Conservation (phyloP, 1,140 invertebrate genomes). For the Penaeus japonicus region DNA sequence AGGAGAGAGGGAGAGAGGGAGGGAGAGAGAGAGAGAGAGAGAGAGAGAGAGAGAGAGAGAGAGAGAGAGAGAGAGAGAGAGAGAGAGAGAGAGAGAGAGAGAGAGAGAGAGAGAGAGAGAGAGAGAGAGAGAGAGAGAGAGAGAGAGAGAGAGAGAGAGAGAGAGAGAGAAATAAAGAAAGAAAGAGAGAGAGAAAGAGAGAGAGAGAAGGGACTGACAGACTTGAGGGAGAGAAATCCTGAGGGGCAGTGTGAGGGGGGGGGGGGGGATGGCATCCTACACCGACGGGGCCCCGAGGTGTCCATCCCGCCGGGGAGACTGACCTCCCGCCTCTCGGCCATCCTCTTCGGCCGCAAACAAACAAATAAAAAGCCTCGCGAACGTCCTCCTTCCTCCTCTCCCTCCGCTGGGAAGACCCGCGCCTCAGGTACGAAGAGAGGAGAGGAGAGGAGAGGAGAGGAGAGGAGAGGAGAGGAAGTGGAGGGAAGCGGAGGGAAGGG, state of each 20-base stretch:
- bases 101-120: background rate
- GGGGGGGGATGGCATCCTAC: background rate
- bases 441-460: too few species aligned
- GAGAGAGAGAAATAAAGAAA: background rate
- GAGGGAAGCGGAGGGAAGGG: background rate
- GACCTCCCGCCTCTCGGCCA: too few species aligned
- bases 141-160: background rate
- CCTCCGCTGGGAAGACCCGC: too few species aligned
- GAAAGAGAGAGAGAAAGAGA: background rate
- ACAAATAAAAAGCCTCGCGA: too few species aligned
- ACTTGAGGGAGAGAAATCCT: background rate
- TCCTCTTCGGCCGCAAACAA: too few species aligned
- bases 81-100: background rate
- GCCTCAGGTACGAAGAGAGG: background rate
- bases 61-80: background rate
- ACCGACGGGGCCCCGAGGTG: too few species aligned
- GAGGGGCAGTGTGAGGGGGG: too few species aligned
- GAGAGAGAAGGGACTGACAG: background rate
- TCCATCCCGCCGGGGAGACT: too few species aligned
- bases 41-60: background rate
- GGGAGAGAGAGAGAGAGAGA: too few species aligned
- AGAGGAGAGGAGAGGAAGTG: background rate
- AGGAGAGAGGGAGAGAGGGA: background rate
- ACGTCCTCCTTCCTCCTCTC: too few species aligned
- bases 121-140: background rate